phyloP scores from a whole-genome alignment of 2,113 vertebrate genomes.

The Elephantulus edwardii region DNA sequence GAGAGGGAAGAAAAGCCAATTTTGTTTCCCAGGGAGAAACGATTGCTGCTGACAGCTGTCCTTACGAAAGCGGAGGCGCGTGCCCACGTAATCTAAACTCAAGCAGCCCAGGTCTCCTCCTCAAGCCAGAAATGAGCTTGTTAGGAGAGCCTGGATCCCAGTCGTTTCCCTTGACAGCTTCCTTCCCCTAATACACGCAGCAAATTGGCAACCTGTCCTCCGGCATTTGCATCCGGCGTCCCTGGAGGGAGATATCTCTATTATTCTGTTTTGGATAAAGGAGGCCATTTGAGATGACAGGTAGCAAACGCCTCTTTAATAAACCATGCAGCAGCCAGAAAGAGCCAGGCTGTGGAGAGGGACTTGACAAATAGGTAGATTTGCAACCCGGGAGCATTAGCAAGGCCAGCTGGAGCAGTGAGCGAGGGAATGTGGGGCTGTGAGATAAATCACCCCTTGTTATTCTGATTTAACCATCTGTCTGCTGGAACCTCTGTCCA shows the following conservation, averaged over 20 bases:
- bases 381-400: conserved; percentile 85
- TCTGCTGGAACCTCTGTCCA: conserved; percentile 66
- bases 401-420: conserved; percentile 70
- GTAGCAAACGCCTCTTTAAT: conserved; percentile 95
- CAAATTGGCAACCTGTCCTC: conserved; percentile 94
- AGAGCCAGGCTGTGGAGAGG: conserved; percentile 85
- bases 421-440: conserved; percentile 70
- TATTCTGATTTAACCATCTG: conserved; percentile 88
- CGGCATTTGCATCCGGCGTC: conserved; percentile 94
- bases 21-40: conserved; percentile 81
- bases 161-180: conserved; percentile 88
- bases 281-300: conserved; percentile 93
- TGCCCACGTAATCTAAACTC: conserved; percentile 88
- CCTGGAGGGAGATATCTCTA: conserved; percentile 93
- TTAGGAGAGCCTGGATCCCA: conserved; percentile 90
- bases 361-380: conserved; percentile 91
- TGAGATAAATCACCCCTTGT: conserved; percentile 86
- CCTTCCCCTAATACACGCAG: conserved; percentile 86
- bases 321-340: conserved; percentile 86
- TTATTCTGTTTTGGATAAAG: conserved; percentile 93
- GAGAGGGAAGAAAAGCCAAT: conserved; percentile 67
- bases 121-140: conserved; percentile 92
- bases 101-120: conserved; percentile 85
- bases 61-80: conserved; percentile 83
- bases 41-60: conserved; percentile 88